Evolutionary conservation across 2,113 vertebrate genomes (phyloP).

Genomic region (Salminus brasiliensis): DNA sequence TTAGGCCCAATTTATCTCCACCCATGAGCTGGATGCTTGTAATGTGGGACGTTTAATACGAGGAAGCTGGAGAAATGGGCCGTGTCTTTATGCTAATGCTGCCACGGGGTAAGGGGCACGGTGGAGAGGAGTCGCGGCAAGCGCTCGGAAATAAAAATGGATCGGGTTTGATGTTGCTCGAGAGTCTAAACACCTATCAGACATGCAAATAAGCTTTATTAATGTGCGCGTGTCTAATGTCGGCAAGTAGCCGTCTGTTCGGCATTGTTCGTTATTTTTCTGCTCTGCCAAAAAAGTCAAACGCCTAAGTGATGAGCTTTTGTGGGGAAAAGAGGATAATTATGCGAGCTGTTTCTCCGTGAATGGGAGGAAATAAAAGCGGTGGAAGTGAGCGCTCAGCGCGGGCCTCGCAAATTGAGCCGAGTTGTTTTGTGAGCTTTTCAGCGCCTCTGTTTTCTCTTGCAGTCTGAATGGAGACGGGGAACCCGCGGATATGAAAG

Average conservation of each 20-base stretch:
- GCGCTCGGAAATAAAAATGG: slow-evolving; percentile 5
- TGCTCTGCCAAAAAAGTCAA: slow-evolving; percentile 13
- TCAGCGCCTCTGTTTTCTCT: slow-evolving; percentile 35
- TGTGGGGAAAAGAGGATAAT: slow-evolving; percentile 7
- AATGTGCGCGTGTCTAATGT: neutral
- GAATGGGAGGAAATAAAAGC: neutral
- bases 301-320: slow-evolving; percentile 26
- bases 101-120: slow-evolving; percentile 42
- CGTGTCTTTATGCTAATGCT: slow-evolving; percentile 34
- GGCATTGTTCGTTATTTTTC: slow-evolving; percentile 8
- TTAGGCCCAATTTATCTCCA: slow-evolving; percentile 15
- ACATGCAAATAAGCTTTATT: slow-evolving; percentile 30
- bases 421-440: neutral
- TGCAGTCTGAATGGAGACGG: slow-evolving; percentile 16
- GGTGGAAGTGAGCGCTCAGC: neutral
- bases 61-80: slow-evolving; percentile 38
- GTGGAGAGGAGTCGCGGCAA: slow-evolving; percentile 12
- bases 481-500: slow-evolving; percentile 40
- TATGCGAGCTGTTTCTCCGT: slow-evolving; percentile 4
- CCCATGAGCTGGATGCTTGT: neutral
- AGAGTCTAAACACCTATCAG: neutral
- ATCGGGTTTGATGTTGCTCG: slow-evolving; percentile 26
- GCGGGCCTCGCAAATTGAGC: neutral
- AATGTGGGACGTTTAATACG: slow-evolving; percentile 33
- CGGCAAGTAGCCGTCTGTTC: slow-evolving; percentile 16